phyloP scores from a whole-genome alignment of 1,140 invertebrate species.

The Eumaeus atala region DNA sequence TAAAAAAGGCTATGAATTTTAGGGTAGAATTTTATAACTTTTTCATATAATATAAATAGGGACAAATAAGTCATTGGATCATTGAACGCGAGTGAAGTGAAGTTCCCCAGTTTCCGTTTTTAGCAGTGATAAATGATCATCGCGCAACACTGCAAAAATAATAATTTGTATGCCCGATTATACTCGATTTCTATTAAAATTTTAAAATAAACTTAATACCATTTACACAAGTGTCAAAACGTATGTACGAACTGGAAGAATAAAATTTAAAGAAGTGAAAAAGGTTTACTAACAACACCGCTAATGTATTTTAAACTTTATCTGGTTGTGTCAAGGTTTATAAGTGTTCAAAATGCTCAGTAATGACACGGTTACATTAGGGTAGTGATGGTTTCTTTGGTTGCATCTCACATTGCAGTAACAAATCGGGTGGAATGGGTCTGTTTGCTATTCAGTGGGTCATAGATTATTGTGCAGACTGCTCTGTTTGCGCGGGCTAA shows the following conservation, averaged over 20 bases:
- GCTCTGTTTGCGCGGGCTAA: no score
- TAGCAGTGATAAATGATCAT: no score
- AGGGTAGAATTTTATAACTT: no score
- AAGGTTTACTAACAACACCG: not conserved
- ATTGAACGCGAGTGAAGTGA: no score
- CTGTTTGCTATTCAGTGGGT: conserved; percentile 23
- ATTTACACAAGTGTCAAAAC: conserved; percentile 1
- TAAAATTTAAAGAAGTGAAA: not conserved
- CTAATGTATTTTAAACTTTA: not conserved
- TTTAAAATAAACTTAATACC: conserved; percentile 9
- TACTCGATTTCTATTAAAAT: no score
- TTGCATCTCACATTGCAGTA: conserved; percentile 25
- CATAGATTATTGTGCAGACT: not conserved
- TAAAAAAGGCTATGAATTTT: no score
- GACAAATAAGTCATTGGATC: no score
- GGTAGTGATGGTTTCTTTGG: conserved; percentile 19
- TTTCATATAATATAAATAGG: no score
- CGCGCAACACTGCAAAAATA: no score
- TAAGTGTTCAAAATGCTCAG: not conserved
- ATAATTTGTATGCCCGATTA: no score
- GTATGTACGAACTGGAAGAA: not conserved
- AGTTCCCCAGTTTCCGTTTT: no score
- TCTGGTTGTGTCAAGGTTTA: not conserved
- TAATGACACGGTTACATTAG: conserved; percentile 18
- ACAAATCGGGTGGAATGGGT: conserved; percentile 26